phyloP scores from a whole-genome alignment of 1,140 invertebrate species.

The Drosophila subpulchrella region DNA sequence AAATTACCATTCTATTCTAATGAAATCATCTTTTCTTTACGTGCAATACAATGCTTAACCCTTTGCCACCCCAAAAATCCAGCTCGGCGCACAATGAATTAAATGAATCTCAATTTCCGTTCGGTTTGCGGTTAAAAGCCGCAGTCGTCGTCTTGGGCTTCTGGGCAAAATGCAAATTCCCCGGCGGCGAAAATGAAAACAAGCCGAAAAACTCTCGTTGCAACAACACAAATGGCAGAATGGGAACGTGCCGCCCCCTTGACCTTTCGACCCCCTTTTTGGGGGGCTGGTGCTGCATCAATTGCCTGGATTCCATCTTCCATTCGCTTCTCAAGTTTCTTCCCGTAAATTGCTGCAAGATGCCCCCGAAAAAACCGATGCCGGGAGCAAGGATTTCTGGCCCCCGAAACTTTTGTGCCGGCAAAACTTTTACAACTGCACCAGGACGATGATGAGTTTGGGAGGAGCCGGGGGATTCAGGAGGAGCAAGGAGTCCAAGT shows the following conservation, averaged over 20 bases:
- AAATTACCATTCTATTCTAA: neutral
- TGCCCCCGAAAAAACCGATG: slow-evolving; percentile 52
- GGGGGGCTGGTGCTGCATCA: slow-evolving; percentile 36
- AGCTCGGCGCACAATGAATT: slow-evolving; percentile 73
- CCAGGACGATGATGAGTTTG: slow-evolving; percentile 33
- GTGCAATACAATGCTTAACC: slow-evolving; percentile 52
- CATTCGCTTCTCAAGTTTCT: slow-evolving; percentile 61
- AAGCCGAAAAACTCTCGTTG: slow-evolving; percentile 63
- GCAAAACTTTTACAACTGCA: slow-evolving; percentile 68
- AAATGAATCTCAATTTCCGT: slow-evolving; percentile 83
- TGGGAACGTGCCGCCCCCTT: slow-evolving; percentile 18
- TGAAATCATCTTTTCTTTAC: neutral
- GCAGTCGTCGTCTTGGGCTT: slow-evolving; percentile 51
- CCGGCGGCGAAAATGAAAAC: slow-evolving; percentile 69
- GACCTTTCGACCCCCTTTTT: slow-evolving; percentile 7
- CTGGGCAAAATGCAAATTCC: slow-evolving; percentile 70
- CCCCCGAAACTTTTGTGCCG: slow-evolving; percentile 51
- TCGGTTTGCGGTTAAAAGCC: slow-evolving; percentile 83
- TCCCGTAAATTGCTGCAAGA: slow-evolving; percentile 81
- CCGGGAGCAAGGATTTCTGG: slow-evolving; percentile 30
- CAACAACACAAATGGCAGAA: slow-evolving; percentile 44
- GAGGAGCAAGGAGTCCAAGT: slow-evolving; percentile 29
- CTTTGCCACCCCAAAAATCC: slow-evolving; percentile 36
- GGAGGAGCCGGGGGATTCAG: neutral
- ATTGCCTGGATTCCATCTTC: slow-evolving; percentile 56